A percentile compares a stretch with the other conserved stretches of the same genome.
Evolutionary conservation across 2,113 vertebrate genomes (phyloP).

Genomic region (Podarcis raffonei): DNA sequence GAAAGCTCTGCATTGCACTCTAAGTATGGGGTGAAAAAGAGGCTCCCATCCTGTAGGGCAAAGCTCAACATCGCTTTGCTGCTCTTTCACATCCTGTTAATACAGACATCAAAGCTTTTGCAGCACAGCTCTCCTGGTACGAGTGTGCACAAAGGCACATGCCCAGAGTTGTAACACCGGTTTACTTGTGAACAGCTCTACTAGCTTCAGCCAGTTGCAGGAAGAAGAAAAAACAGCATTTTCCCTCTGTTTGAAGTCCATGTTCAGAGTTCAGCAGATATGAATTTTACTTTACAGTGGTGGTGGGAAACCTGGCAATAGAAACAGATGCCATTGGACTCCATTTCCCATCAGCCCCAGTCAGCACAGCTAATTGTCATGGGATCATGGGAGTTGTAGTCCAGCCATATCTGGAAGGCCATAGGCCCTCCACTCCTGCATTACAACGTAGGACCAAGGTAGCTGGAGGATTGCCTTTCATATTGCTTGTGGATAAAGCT

Average conservation of each 20-base stretch:
- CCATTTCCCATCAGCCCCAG: too few species aligned
- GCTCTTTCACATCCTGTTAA: conserved; percentile 66
- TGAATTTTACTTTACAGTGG: neutral
- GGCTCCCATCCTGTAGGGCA: conserved; percentile 57
- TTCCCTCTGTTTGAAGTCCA: neutral
- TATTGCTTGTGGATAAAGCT: too few species aligned
- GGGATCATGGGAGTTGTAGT: too few species aligned
- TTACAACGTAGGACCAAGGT: neutral
- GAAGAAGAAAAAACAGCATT: neutral
- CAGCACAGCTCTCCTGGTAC: neutral
- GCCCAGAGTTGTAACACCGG: neutral
- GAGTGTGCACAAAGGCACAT: neutral
- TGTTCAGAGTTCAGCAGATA: neutral
- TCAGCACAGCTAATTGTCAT: too few species aligned
- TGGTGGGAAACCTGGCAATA: too few species aligned
- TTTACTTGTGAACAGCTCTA: neutral
- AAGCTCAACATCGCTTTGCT: conserved; percentile 61
- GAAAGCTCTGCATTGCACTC: conserved; percentile 24
- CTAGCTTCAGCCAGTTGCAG: neutral
- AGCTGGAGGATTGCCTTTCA: neutral
- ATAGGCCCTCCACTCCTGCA: too few species aligned
- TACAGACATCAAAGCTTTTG: neutral
- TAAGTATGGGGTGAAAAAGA: conserved; percentile 59
- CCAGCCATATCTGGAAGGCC: too few species aligned
- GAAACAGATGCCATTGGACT: too few species aligned